These are phyloP conservation scores for Megamerina dolium DNA, from an alignment of 2,888 invertebrate species.

Conservation along the genomic window DNA sequence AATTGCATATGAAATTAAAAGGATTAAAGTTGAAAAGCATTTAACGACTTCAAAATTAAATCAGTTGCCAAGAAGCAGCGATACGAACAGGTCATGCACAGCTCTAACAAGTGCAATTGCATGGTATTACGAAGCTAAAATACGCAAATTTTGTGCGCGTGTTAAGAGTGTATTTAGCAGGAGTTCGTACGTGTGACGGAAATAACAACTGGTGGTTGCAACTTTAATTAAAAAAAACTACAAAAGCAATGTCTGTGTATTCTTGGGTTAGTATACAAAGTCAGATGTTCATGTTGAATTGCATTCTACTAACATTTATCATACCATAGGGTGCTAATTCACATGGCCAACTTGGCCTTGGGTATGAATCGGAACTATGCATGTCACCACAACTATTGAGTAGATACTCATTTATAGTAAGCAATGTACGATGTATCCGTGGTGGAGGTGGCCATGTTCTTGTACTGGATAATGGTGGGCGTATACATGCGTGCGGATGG, in stretches of 20 bases:
- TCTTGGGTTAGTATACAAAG: constrained; percentile 44
- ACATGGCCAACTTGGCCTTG: constrained; percentile 72
- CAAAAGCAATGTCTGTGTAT: constrained; percentile 40
- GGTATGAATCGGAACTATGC: constrained; percentile 61
- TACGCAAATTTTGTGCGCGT: constrained; percentile 2
- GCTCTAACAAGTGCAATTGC: neutral
- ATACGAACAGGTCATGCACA: neutral
- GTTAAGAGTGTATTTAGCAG: neutral
- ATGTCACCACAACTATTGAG: constrained; percentile 52
- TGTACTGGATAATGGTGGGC: constrained; percentile 61
- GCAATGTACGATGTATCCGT: constrained; percentile 57
- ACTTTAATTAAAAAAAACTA: constrained; percentile 7
- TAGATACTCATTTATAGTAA: constrained; percentile 38
- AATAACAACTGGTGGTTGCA: constrained; percentile 21
- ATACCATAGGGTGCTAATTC: constrained; percentile 71
- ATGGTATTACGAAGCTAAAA: too few relatives aligned
- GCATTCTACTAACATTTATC: constrained; percentile 1
- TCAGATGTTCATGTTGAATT: too few relatives aligned
- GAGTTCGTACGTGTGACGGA: constrained; percentile 5
- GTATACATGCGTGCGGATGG: constrained; percentile 71
- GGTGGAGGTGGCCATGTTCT: constrained; percentile 77
- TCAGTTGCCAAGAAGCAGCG: constrained; percentile 12
- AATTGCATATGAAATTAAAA: too few relatives aligned
- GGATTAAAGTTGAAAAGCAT: neutral
- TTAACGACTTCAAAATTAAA: constrained; percentile 20